Evolutionary conservation across 2,797 vertebrate species (phyloP), one percentile per base, ranked within the genome.

Genomic region (Neosalanx taihuensis): DNA sequence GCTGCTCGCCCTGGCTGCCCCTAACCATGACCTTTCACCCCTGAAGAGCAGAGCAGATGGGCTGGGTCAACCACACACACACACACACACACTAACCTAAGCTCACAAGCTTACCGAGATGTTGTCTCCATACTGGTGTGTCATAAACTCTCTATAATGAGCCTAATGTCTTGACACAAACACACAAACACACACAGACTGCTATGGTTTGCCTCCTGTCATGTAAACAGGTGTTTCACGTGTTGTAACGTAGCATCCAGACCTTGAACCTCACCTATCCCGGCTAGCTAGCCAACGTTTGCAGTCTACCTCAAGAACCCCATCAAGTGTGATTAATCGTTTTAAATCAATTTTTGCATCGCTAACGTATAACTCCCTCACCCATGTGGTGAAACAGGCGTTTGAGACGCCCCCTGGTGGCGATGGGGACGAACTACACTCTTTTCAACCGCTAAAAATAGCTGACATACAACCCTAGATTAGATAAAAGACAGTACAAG

Each of bases 401-500:
- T 29, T 33, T 10, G 31, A 61, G 30, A 57, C 18, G 7, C 82
- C 81, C 66, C 75, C 80, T 81, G 73, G 77, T 81, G 81, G 78
- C 63, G 1, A 10, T 69, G 69, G 64, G 10, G 5, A 7, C 20
- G 26, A 72, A 72, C 30, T 49, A 12, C 59, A 53, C 1, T 2
- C 49, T 31, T 2, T 2, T 56, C 15, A 17, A 17, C 3, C 5
- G 51, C 51, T n/a, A 56, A 56, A 56, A 56, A 56, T 56, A 56
- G 15, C 18, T 56, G 41, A 46, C 41, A 46, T 46, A 46, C 7
- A 46, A 46, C 7, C 41, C 51, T 56, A 56, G 51, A 56, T n/a
- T 56, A 56, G 51, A 56, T 56, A 4, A 56, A n/a, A 46, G 10
- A 9, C 10, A 41, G 41, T 46, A 46, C 41, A 46, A 46, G 10